Percentiles rank a stretch among this genome's conserved stretches.
These are phyloP conservation scores for Tenodera sinensis DNA, from an alignment of 2,888 invertebrate genomes.

Conservation along the genomic window DNA sequence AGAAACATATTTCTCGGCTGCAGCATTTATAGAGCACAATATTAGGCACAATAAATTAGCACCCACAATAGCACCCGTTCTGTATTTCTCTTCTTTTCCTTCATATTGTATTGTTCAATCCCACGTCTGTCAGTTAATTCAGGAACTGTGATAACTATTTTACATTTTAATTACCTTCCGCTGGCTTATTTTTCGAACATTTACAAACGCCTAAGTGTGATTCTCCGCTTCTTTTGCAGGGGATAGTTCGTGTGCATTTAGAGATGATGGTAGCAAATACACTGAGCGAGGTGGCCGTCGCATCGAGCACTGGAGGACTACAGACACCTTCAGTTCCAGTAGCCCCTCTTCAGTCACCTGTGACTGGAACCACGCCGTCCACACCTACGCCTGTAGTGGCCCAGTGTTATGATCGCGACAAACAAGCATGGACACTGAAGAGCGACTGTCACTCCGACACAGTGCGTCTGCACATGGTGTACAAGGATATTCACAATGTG, in stretches of 20 bases:
- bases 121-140: no score
- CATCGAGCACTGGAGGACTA: slow-evolving; percentile 15
- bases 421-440: slow-evolving; percentile 74
- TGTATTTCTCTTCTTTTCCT: no score
- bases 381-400: slow-evolving; percentile 56
- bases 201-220: no score
- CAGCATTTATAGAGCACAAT: no score
- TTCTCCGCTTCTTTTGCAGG: slow-evolving; percentile 38
- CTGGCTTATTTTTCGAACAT: no score
- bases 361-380: slow-evolving; percentile 47
- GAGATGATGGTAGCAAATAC: slow-evolving; percentile 72
- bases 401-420: slow-evolving; percentile 74
- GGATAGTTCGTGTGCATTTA: slow-evolving; percentile 61
- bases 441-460: slow-evolving; percentile 74
- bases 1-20: no score
- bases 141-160: no score
- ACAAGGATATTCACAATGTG: slow-evolving; percentile 72
- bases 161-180: no score
- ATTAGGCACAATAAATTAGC: no score
- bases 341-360: slow-evolving; percentile 43
- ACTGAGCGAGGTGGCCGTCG: slow-evolving; percentile 50
- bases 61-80: no score
- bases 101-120: no score
- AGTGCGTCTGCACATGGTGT: slow-evolving; percentile 69
- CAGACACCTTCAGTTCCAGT: slow-evolving; percentile 24